phyloP scores from a whole-genome alignment of 2,113 vertebrate genomes.

The Raja brachyura region DNA sequence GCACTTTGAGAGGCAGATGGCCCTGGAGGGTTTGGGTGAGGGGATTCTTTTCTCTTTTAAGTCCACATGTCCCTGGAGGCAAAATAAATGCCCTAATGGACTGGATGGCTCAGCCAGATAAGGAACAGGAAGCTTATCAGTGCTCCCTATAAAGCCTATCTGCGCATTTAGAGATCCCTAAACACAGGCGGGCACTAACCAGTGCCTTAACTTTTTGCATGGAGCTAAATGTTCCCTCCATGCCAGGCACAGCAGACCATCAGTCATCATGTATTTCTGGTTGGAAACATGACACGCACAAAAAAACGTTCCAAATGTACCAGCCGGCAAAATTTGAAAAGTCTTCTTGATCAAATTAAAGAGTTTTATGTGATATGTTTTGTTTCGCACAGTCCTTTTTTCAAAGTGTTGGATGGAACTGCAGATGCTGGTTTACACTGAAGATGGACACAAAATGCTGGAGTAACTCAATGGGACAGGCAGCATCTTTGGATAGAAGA shows the following conservation, averaged over 20 bases:
- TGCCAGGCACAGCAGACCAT: neutral
- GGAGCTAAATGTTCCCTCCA: neutral
- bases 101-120: neutral
- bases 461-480: too few relatives aligned
- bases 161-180: neutral
- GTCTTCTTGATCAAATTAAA: neutral
- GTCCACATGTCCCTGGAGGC: neutral
- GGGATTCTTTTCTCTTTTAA: neutral
- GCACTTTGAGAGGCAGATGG: neutral
- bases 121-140: slow-evolving; percentile 5
- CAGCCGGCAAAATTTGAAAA: neutral
- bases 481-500: too few relatives aligned
- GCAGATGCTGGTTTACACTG: too few relatives aligned
- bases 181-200: neutral
- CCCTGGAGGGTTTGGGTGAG: neutral
- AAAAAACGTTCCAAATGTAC: neutral
- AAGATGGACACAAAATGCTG: too few relatives aligned
- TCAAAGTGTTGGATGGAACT: neutral
- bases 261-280: neutral
- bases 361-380: neutral
- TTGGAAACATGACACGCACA: neutral
- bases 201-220: neutral
- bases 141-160: neutral
- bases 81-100: slow-evolving; percentile 24
- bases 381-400: neutral